Base-by-base conservation (phyloP, 2,113 vertebrate species). In the Spea bombifrons region DNA sequence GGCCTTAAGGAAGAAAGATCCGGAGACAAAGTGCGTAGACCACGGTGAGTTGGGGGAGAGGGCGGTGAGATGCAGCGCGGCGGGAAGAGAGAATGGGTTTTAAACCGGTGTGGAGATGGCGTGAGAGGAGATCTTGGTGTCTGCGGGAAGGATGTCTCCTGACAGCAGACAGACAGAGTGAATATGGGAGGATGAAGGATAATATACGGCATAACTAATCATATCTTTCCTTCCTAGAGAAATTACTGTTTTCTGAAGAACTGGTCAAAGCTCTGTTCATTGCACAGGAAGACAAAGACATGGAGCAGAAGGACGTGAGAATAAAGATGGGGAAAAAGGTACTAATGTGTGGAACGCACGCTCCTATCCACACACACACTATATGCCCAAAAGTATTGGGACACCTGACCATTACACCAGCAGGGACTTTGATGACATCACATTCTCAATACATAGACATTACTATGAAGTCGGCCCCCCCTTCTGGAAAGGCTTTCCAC, bases 301-400 rank as follows among this genome's bases (percentile, higher is more conserved):
- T 65, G 12, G 16, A 71, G 13, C 4, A 17, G 67, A 70, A 12
- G 67, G 1, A 71, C 47, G 75, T 77, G 5, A 1, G 9, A 0
- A 71, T 77, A 71, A 78, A 78, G 48, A 59, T 8, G 49, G 76
- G 59, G 0, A 45, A 4, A 16, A 45, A 45, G 68, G 76, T 78
- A 52, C 3, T 13, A 12, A 49, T 4, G 7, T 4, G n/a, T 16
- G 15, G 3, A 65, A 65, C 49, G 49, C 49, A 52, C 49, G n/a
- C n/a, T 30, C 2, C 30, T 30, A 30, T 30, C 30, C 30, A 30
- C 30, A 30, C 30, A 30, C 30, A 30, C 30, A 30, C 30, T 30
- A 30, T 30, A 30, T 30, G 30, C 30, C 30, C 30, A 30, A 30
- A 30, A 30, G 30, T 30, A 30, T 30, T 30, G 30, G 30, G 30